Evolutionary conservation across 2,797 vertebrate species (phyloP).

Genomic region (Potorous gilbertii): DNA sequence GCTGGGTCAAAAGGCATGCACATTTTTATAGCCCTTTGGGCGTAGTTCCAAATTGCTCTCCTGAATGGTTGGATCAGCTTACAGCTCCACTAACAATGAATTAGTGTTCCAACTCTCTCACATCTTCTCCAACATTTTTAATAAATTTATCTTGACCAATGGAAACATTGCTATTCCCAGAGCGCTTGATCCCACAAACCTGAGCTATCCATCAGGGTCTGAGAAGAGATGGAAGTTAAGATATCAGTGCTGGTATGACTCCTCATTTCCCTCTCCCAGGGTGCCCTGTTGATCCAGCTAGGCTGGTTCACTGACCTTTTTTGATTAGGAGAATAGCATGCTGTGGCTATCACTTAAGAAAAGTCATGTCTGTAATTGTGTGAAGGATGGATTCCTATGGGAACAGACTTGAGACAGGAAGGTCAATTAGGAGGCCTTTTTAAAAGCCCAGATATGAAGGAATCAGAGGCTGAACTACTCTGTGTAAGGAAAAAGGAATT

Average conservation of each 20-base stretch:
- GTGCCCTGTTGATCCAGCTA: neutral
- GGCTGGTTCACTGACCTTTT: neutral
- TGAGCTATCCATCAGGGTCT: neutral
- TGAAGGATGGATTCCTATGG: neutral
- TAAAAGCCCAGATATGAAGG: neutral
- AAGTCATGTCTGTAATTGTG: neutral
- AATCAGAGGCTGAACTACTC: neutral
- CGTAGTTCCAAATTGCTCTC: too few relatives aligned
- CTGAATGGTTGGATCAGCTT: too few relatives aligned
- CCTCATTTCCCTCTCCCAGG: neutral
- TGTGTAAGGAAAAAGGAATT: neutral
- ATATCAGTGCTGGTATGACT: neutral
- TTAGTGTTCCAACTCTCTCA: too few relatives aligned
- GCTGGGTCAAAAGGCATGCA: too few relatives aligned
- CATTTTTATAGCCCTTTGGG: too few relatives aligned
- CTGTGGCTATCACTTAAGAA: neutral
- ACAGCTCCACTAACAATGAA: too few relatives aligned
- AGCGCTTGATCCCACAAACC: fast-evolving
- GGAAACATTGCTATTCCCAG: neutral
- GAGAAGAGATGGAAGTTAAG: neutral
- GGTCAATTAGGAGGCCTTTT: neutral
- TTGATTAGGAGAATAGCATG: neutral
- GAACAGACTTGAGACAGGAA: neutral
- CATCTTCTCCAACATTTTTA: neutral
- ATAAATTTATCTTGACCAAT: neutral